phyloP scores from a whole-genome alignment of 1,140 invertebrate genomes.

The Nephila pilipes region DNA sequence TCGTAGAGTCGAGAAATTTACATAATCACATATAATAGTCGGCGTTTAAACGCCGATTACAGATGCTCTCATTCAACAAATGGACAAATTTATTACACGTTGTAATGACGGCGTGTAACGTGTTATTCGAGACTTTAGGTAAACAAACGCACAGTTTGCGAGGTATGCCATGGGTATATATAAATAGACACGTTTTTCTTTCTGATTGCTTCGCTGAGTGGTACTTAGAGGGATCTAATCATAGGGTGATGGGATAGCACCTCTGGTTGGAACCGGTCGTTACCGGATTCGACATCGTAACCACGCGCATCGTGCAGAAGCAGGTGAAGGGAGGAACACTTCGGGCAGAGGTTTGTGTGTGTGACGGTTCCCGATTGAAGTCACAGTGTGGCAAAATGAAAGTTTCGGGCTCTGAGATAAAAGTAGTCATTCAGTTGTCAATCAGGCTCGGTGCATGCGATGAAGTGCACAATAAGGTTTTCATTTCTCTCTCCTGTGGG shows the following conservation, averaged over 20 bases:
- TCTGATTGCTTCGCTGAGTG: constrained; percentile 10
- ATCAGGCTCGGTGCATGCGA: not conserved
- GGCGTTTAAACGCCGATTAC: constrained; percentile 59
- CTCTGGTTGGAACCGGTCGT: constrained; percentile 40
- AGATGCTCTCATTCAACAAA: constrained; percentile 52
- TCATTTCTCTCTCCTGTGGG: too few relatives aligned
- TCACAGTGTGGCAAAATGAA: not conserved
- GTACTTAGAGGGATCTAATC: constrained; percentile 46
- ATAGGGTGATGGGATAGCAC: constrained; percentile 44
- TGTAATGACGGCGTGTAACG: constrained; percentile 49
- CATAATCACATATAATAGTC: constrained; percentile 66
- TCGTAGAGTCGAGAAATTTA: constrained; percentile 48
- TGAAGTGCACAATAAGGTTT: too few relatives aligned
- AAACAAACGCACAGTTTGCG: constrained; percentile 40
- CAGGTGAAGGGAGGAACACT: constrained; percentile 22
- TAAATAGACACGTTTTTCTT: constrained; percentile 55
- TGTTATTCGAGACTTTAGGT: constrained; percentile 58
- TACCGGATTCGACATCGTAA: not conserved
- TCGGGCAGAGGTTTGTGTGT: not conserved
- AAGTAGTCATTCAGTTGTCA: not conserved
- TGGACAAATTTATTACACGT: constrained; percentile 65
- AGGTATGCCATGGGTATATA: not conserved
- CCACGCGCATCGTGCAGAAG: constrained; percentile 32
- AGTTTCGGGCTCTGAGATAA: not conserved
- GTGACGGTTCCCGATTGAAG: not conserved